These are phyloP conservation scores for Gymnoscopelus braueri DNA, from an alignment of 2,797 vertebrate genomes.

Conservation along the genomic window DNA sequence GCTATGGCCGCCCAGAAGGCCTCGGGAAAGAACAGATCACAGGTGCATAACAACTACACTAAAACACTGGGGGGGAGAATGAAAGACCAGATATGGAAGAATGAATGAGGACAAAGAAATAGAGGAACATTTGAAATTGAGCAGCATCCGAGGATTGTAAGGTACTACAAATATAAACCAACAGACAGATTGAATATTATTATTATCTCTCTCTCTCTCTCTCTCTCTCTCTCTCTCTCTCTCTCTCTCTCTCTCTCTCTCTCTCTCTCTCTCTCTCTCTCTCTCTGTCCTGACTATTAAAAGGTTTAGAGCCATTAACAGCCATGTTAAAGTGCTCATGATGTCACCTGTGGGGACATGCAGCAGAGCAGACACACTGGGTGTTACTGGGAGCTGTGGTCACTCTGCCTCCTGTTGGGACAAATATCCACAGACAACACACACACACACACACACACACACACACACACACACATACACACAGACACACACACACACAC, in stretches of 20 bases:
- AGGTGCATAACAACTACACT: background rate
- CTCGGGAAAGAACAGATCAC: background rate
- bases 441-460: conserved; percentile 4
- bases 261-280: background rate
- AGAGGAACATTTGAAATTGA: too few species aligned
- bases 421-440: background rate
- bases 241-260: background rate
- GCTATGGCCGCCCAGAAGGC: too few species aligned
- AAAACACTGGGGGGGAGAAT: background rate
- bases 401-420: conserved; percentile 41
- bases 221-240: conserved; percentile 3
- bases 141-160: too few species aligned
- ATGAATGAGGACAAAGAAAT: background rate
- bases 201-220: background rate
- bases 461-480: background rate
- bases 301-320: conserved; percentile 52
- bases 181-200: too few species aligned
- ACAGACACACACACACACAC: background rate
- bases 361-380: conserved; percentile 10
- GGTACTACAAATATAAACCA: too few species aligned
- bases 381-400: conserved; percentile 42
- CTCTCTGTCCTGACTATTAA: conserved; percentile 28
- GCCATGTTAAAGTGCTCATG: conserved; percentile 58
- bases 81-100: conserved; percentile 30
- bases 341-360: conserved; percentile 56